Base-by-base conservation (phyloP, 2,113 vertebrate genomes). In the Elgaria multicarinata region DNA sequence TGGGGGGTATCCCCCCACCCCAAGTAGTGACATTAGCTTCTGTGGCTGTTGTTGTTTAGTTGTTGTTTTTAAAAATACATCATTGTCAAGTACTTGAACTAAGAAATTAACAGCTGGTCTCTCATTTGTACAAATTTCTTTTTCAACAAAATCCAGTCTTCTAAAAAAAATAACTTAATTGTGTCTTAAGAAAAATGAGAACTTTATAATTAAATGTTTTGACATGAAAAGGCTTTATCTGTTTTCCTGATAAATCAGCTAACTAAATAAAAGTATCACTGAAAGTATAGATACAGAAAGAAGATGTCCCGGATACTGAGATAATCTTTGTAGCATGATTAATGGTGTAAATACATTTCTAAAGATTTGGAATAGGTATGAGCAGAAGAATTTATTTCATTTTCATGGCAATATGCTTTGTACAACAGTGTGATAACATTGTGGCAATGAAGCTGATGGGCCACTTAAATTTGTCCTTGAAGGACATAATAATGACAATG, bases 191-290 rank as follows among this genome's bases (percentile, higher is more conserved):
- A 62, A 93, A 92, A 72, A 92, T 31, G 88, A 94, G 87, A 93
- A 92, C 87, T 95, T 94, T 87, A 94, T 96, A 96, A 96, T 96
- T 95, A 95, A 94, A 95, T 95, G 89, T 95, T 96, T 95, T 96
- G 90, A 96, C 18, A 55, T 82, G 42, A 92, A 93, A 94, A 90
- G 93, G 0, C 82, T 95, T 64, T 94, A 94, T 96, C 94, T 94
- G 26, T 90, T 94, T 94, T 94, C 87, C 74, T 90, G 72, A 95
- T 76, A 94, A 87, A 93, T 93, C 90, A 91, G 13, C 0, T 1
- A 0, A 82, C 87, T 94, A 81, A 58, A 93, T 58, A 85, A 91
- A 93, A 90, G n/a, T 42, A 36, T 93, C 7, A 0, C 46, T 36
- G 78, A 71, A 55, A 75, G 3, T 81, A 72, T 24, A 58, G 62